phyloP scores from a whole-genome alignment of 2,113 vertebrate species.

The Ceyx melanurus region DNA sequence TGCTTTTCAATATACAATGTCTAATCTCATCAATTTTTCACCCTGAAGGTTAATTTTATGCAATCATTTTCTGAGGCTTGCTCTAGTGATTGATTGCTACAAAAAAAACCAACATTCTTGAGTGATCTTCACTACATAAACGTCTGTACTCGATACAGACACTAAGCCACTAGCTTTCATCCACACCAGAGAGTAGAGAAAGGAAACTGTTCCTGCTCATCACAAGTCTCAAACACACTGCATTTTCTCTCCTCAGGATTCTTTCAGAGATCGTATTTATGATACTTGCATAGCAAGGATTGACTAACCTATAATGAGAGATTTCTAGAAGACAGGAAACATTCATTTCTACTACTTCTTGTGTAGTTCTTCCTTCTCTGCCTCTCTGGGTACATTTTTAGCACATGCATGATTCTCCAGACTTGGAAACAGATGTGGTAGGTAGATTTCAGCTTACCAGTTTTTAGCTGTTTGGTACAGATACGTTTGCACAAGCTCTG shows the following conservation, averaged over 20 bases:
- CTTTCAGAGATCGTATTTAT: not conserved
- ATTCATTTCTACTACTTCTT: not conserved
- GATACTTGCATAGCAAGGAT: not conserved
- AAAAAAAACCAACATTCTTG: not conserved
- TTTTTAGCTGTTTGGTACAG: not conserved
- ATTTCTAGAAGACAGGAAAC: not conserved
- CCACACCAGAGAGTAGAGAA: not conserved
- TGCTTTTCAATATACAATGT: not conserved
- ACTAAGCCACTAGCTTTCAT: not conserved
- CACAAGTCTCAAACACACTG: not conserved
- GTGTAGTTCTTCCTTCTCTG: not conserved
- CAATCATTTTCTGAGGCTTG: not conserved
- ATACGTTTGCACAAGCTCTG: not conserved
- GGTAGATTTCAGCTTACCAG: not conserved
- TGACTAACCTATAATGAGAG: not conserved
- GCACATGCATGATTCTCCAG: not conserved
- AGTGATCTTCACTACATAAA: not conserved
- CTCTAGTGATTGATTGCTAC: not conserved
- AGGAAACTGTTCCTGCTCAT: not conserved
- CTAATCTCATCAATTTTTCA: not conserved
- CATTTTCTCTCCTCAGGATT: not conserved
- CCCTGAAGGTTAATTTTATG: not conserved
- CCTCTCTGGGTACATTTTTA: not conserved
- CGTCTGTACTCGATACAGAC: not conserved
- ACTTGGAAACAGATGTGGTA: accelerated